Evolutionary conservation across 2,888 invertebrate genomes (phyloP), one percentile per base, ranked within the genome.

Genomic region (Ophion slaviceki): DNA sequence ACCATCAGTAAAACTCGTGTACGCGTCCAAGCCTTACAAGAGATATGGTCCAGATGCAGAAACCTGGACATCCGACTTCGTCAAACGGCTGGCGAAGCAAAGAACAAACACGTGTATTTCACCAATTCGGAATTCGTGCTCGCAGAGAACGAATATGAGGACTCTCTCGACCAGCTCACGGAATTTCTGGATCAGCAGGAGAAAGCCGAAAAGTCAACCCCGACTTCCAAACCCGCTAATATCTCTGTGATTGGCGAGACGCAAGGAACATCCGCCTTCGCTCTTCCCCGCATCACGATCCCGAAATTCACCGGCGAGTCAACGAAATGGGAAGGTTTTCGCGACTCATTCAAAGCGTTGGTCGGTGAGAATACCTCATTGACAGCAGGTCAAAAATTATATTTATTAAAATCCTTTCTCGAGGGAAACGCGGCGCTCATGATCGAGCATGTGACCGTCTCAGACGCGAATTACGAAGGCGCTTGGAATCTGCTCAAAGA

Each of bases 361-460:
- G 72, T 74, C 61, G 61, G 72, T 36, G 72, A 59, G 61, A 74
- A 59, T 71, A 24, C 24, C 6, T 57, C 53, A 53, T 8, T 74
- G 36, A 59, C 45, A 8, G n/a, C 74, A 20, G 66, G 45, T 45
- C 45, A 10, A 45, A 45, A 45, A 45, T 45, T 45, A 45, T 45
- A 82, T 79, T 79, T 74, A 62, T 40, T 80, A 47, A 77, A 77
- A 28, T 47, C 32, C 17, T 76, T 76, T 47, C 17, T 76, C 24
- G 28, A 20, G 47, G 75, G 53, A 20, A n/a, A 64, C 64, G 75
- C 75, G 11, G 75, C 75, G 24, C 75, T 66, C 11, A 64, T 64
- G 66, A 10, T 76, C 66, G 66, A 76, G 28, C 66, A 64, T 47
- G 20, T 76, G 17, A 10, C 75, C 17, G 53, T 76, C 47, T 45